Evolutionary conservation across 2,888 invertebrate genomes (phyloP), one percentile per base, ranked within the genome.

Genomic region (Elmis aenea): DNA sequence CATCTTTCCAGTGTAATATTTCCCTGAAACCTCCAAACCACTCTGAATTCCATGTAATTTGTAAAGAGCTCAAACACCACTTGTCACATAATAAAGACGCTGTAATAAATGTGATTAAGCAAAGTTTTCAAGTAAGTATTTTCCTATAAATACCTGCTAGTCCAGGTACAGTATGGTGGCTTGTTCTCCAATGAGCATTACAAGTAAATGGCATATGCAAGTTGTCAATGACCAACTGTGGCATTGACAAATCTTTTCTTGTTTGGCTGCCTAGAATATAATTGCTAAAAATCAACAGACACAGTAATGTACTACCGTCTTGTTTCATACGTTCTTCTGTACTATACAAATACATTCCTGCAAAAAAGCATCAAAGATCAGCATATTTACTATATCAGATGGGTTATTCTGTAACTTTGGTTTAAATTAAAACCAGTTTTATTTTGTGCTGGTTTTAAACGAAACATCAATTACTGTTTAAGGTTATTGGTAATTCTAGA

Each of bases 311-410:
- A 6, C 70, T 62, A 1, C 66, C 71, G 50, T 75, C 74, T 14
- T 64, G 59, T 45, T 69, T 68, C 34, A 74, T 57, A 38, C 68
- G 59, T 43, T 74, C 73, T 47, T 76, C 75, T 25, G 71, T 70
- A 29, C 71, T 70, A 61, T 71, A 76, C 31, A 75, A 52, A 56
- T 76, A 73, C 27, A 76, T 48, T 24, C 71, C 75, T 75, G 51
- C 32, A 66, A 63, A 42, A 13, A 40, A 37, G 37, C 11, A 30
- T n/a, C n/a, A n/a, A n/a, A n/a, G n/a, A n/a, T n/a, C n/a, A n/a
- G n/a, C n/a, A n/a, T n/a, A n/a, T n/a, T n/a, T n/a, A n/a, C n/a
- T n/a, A n/a, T n/a, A n/a, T n/a, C n/a, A n/a, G n/a, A n/a, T n/a
- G n/a, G n/a, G n/a, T n/a, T n/a, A n/a, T n/a, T n/a, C n/a, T n/a